These are phyloP conservation scores for Acyrthosiphon pisum DNA, from an alignment of 1,140 invertebrate genomes.

Conservation along the genomic window DNA sequence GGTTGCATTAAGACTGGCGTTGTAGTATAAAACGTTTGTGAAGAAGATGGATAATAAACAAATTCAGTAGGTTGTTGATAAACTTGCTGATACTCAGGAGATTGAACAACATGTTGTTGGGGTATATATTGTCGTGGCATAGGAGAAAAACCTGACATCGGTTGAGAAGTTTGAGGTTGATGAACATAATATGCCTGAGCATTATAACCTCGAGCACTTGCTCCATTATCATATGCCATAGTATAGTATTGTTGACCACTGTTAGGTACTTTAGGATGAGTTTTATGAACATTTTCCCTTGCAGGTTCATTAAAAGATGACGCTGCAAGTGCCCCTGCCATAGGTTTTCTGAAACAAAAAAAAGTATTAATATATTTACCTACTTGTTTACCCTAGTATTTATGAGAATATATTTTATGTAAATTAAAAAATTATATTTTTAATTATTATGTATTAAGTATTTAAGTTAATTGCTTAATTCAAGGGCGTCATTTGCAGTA, in stretches of 20 bases:
- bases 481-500: too few species aligned
- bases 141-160: constrained; percentile 58
- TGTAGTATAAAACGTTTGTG: constrained; percentile 47
- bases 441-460: too few species aligned
- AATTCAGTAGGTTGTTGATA: constrained; percentile 47
- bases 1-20: constrained; percentile 44
- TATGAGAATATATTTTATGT: background rate
- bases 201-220: constrained; percentile 8
- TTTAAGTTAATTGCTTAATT: too few species aligned
- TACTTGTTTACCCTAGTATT: background rate
- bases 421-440: too few species aligned
- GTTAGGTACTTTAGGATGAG: background rate
- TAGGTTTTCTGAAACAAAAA: constrained; percentile 31
- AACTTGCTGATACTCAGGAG: constrained; percentile 56
- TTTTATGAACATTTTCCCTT: background rate
- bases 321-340: background rate
- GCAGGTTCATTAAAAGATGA: background rate
- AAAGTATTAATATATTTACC: background rate
- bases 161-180: constrained; percentile 59
- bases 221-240: constrained; percentile 46
- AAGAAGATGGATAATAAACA: constrained; percentile 49
- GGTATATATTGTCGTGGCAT: constrained; percentile 59
- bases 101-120: constrained; percentile 59
- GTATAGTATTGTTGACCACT: constrained; percentile 45
- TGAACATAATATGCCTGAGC: constrained; percentile 59